Base-by-base conservation (phyloP, 2,888 invertebrate species). In the Operophtera brumata region DNA sequence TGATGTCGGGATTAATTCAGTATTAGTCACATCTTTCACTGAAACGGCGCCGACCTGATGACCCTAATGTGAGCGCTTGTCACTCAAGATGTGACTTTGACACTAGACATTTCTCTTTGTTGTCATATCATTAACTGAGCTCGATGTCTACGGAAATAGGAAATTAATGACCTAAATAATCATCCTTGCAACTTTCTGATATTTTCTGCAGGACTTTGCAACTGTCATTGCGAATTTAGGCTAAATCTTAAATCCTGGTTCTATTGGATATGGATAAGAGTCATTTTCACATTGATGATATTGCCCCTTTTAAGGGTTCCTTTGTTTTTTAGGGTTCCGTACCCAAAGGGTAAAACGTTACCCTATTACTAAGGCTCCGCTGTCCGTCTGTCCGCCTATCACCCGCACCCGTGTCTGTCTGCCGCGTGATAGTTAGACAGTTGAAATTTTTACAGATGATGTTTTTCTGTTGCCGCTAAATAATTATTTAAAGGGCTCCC, bases 41-140 rank as follows among this genome's bases (percentile, higher is more conserved):
- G n/a, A 37, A 47, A n/a, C 13, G 41, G 32, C 26, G 34, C 14
- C 37, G 47, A 12, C 46, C 43, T 51, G 43, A 40, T 56, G 47
- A 51, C 56, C 51, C 26, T 56, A 52, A 56, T 56, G 28, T 42
- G 35, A 44, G 40, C 36, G 35, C 53, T 52, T 52, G 62, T 61
- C 58, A 59, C 42, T 60, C 60, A 60, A 26, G 54, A 51, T 37
- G 47, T 40, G 49, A 47, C 44, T 56, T 47, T 47, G 57, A 54
- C 49, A 47, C 44, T 34, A 46, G 54, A 48, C 53, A 46, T 43
- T 50, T 41, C 37, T 46, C 55, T 52, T 53, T 59, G 61, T 63
- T 55, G 59, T 57, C 56, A 48, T 61, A 58, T 45, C 10, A 48
- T 48, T 28, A 43, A 30, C 28, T 42, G 41, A 35, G 36, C 28